These are phyloP conservation scores for Sarcophaga caerulescens DNA, from an alignment of 2,888 invertebrate species.

Conservation along the genomic window DNA sequence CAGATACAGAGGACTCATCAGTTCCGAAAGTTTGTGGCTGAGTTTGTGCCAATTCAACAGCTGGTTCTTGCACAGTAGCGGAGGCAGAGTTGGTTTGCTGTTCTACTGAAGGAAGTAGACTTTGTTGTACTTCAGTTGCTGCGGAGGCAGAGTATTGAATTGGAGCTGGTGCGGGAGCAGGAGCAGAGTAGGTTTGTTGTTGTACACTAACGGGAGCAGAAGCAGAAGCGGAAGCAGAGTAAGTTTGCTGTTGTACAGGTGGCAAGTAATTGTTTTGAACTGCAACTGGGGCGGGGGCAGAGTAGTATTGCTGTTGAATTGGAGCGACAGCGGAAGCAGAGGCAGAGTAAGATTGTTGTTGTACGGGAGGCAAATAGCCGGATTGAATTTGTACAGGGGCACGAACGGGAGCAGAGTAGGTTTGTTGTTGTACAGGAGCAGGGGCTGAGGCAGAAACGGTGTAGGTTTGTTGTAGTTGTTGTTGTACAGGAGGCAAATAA, in stretches of 20 bases:
- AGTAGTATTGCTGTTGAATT: slow-evolving; percentile 49
- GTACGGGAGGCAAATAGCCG: slow-evolving; percentile 35
- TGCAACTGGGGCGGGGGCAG: slow-evolving; percentile 11
- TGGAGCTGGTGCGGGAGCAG: slow-evolving; percentile 20
- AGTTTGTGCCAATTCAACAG: neutral
- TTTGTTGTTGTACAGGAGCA: slow-evolving; percentile 30
- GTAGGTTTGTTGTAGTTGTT: slow-evolving; percentile 60
- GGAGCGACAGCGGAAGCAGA: slow-evolving; percentile 21
- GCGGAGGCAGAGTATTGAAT: slow-evolving; percentile 15
- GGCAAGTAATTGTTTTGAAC: neutral
- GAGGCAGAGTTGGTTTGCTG: slow-evolving; percentile 48
- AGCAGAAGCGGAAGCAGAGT: slow-evolving; percentile 32
- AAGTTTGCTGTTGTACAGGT: slow-evolving; percentile 17
- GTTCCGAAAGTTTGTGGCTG: neutral
- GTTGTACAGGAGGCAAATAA: slow-evolving; percentile 29
- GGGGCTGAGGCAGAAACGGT: slow-evolving; percentile 28
- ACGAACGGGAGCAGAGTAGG: slow-evolving; percentile 27
- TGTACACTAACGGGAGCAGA: slow-evolving; percentile 42
- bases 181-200: slow-evolving; percentile 35
- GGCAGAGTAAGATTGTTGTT: slow-evolving; percentile 26
- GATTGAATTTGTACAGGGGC: slow-evolving; percentile 39
- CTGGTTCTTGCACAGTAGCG: neutral
- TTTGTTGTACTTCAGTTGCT: neutral
- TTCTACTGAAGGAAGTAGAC: slow-evolving; percentile 40
- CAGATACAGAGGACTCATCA: slow-evolving; percentile 34